phyloP scores from a whole-genome alignment of 2,888 invertebrate species.

The Ectobius pallidus region DNA sequence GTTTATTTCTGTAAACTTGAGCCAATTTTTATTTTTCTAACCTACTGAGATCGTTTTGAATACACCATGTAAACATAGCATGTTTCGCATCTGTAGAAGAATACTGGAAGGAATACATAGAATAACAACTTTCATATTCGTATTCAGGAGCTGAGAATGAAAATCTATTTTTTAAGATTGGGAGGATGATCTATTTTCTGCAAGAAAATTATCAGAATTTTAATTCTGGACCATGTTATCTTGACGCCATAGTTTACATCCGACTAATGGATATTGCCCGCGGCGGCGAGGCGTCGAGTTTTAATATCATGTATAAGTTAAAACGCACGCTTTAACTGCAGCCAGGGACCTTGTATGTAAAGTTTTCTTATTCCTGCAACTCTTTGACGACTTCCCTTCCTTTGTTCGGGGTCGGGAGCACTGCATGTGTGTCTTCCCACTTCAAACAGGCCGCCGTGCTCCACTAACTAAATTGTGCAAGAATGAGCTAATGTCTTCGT shows the following conservation, averaged over 20 bases:
- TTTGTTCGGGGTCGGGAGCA: background rate
- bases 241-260: background rate
- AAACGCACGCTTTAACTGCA: slow-evolving; percentile 7
- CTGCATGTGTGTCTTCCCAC: slow-evolving; percentile 28
- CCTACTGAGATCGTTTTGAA: no score
- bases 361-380: background rate
- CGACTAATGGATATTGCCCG: background rate
- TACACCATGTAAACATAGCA: no score
- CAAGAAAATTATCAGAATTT: no score
- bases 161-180: no score
- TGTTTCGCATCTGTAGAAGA: no score
- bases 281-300: background rate
- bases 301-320: slow-evolving; percentile 12
- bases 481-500: background rate
- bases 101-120: no score
- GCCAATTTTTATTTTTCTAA: no score
- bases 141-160: no score
- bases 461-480: background rate
- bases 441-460: slow-evolving; percentile 5
- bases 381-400: slow-evolving; percentile 4
- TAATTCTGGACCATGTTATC: no score
- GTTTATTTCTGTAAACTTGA: no score
- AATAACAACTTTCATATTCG: no score
- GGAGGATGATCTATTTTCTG: no score
- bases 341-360: background rate